Base-by-base conservation (phyloP, 1,140 invertebrate genomes). In the Neodiprion virginianus region DNA sequence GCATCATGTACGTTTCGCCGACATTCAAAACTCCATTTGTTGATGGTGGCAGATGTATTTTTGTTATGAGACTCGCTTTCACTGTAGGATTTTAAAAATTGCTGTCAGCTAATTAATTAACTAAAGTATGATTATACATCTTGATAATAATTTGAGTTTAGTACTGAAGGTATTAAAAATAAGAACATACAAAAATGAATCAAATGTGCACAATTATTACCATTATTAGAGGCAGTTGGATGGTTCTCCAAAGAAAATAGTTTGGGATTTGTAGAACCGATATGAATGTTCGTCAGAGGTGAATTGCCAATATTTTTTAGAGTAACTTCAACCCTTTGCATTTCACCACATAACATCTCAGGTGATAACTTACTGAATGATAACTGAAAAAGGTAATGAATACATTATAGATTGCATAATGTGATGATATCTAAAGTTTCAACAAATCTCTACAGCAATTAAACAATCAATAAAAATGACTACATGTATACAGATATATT, bases 331-430 rank as follows among this genome's bases (percentile, higher is more conserved):
- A 95, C 84, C 48, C 87, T 90, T 79, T 93, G 91, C 50, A 96
- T 88, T 86, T 96, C 94, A 8, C 94, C 94, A 80, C 93, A 93
- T 66, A 95, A 85, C 81, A 95, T 90, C 72, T 93, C 91, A 1
- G 88, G 84, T 70, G 90, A 91, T n/a, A 94, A 89, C 82, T 94
- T 92, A 23, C 90, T 90, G 81, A 96, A 95, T 7, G 90, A 90
- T 14, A 93, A 89, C 92, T 93, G 82, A n/a, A 87, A 86, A 78
- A 73, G 67, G 79, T 76, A 75, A 75, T 73, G 67, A 79, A 48
- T 14, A 66, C n/a, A 67, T 72, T 69, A 53, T 74, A 66, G 72
- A 67, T 73, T 61, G 40, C 61, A 40, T 12, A 50, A 14, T 40
- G 28, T 40, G 5, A 40, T 40, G 28, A 40, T 40, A 40, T 40